Percentiles rank a stretch among this genome's conserved stretches.
Conservation (phyloP, 2,888 invertebrate species). For the Thelaira solivaga region DNA sequence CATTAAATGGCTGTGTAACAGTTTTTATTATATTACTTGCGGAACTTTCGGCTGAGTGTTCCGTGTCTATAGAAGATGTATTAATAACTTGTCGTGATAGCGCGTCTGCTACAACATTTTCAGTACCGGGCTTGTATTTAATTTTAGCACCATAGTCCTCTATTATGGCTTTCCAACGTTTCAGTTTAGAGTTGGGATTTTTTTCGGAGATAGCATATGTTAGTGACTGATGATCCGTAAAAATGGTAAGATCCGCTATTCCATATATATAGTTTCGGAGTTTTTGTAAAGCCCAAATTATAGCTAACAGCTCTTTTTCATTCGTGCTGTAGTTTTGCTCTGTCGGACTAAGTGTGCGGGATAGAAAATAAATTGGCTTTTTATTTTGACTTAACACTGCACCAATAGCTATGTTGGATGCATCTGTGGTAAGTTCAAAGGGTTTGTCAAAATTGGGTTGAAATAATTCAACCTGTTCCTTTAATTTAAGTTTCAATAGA, state of each 20-base stretch:
- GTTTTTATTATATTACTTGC: not conserved
- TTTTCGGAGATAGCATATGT: no score
- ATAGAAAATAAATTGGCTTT: not conserved
- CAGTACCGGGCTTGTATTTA: not conserved
- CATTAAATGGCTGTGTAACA: not conserved
- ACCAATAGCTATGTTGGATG: not conserved
- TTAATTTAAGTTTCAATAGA: not conserved
- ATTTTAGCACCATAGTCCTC: no score
- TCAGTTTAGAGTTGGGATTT: no score
- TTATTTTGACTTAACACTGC: no score
- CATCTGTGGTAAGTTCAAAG: not conserved
- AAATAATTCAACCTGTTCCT: constrained; percentile 22
- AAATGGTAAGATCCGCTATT: no score
- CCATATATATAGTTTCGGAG: no score
- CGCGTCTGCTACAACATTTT: not conserved
- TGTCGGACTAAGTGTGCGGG: not conserved
- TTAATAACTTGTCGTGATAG: not conserved
- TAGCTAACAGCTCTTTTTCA: no score
- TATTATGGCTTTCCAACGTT: no score
- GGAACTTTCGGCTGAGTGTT: not conserved
- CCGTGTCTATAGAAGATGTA: not conserved
- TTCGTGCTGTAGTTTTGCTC: not conserved
- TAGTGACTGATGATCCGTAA: no score
- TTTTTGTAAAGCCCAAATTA: no score
- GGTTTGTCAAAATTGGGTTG: no score